phyloP scores from a whole-genome alignment of 2,888 invertebrate genomes.

The Macaria liturata region DNA sequence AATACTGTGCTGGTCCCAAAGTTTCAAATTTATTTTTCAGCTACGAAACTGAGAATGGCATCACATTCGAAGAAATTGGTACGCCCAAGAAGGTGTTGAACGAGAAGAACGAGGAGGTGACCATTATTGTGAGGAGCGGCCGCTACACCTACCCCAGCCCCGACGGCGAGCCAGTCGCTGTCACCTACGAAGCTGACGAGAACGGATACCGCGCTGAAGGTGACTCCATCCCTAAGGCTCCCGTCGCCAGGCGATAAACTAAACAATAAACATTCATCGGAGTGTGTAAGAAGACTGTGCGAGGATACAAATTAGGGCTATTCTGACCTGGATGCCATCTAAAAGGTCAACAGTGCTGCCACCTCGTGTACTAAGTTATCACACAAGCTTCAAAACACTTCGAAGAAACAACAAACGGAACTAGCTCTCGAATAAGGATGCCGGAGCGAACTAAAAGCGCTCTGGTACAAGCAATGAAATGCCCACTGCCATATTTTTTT shows the following conservation, averaged over 20 bases:
- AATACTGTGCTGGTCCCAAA: too few relatives aligned
- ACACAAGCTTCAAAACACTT: too few relatives aligned
- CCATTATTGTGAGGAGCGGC: conserved; percentile 83
- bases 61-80: conserved; percentile 80
- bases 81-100: conserved; percentile 66
- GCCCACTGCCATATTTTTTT: conserved; percentile 64
- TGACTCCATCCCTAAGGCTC: conserved; percentile 82
- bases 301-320: too few relatives aligned
- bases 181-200: conserved; percentile 85
- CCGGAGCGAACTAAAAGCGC: too few relatives aligned
- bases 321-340: too few relatives aligned
- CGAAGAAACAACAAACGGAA: too few relatives aligned
- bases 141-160: conserved; percentile 81
- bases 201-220: conserved; percentile 86
- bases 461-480: conserved; percentile 4
- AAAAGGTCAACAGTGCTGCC: too few relatives aligned
- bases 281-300: too few relatives aligned
- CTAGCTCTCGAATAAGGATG: too few relatives aligned
- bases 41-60: conserved; percentile 51
- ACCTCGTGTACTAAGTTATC: too few relatives aligned
- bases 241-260: conserved; percentile 55
- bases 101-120: conserved; percentile 82
- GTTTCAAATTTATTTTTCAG: background rate
- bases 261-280: background rate
- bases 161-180: conserved; percentile 78